Percentiles rank a stretch among this genome's conserved stretches.
These are phyloP conservation scores for Synaphobranchus kaupii DNA, from an alignment of 2,797 vertebrate species.

Conservation along the genomic window DNA sequence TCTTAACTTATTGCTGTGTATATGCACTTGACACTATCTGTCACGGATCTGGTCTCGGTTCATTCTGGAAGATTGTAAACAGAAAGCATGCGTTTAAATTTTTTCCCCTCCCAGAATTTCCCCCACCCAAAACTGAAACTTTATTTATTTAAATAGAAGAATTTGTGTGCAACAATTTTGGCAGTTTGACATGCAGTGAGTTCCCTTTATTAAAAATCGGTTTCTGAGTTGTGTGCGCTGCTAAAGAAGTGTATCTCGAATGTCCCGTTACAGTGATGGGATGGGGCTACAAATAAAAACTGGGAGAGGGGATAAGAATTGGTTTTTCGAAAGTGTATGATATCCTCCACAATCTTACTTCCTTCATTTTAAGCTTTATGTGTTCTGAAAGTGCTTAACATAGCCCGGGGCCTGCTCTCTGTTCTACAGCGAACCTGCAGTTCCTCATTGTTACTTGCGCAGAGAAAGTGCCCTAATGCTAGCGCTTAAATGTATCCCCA, in stretches of 20 bases:
- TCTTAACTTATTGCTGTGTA: background rate
- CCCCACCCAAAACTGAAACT: background rate
- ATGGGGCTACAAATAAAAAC: background rate
- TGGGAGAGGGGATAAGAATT: background rate
- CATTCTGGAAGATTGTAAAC: background rate
- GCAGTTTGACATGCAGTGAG: background rate
- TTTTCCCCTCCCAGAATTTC: background rate
- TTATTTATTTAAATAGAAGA: background rate
- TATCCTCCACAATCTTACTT: background rate
- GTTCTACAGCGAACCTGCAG: background rate
- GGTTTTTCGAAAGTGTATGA: background rate
- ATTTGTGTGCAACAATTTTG: background rate
- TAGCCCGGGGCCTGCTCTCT: slow-evolving; percentile 1
- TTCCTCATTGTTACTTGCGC: background rate
- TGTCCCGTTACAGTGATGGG: background rate
- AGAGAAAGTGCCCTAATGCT: background rate
- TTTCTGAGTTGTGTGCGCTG: background rate
- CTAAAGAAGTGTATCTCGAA: background rate
- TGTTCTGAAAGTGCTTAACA: background rate
- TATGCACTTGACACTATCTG: slow-evolving; percentile 15
- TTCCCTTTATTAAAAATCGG: background rate
- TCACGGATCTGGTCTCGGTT: background rate
- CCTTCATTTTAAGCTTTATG: background rate
- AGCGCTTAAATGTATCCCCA: slow-evolving; percentile 5
- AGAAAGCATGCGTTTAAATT: background rate